Evolutionary conservation across 1,140 invertebrate species (phyloP).

Genomic region (Drosophila ercepeae): DNA sequence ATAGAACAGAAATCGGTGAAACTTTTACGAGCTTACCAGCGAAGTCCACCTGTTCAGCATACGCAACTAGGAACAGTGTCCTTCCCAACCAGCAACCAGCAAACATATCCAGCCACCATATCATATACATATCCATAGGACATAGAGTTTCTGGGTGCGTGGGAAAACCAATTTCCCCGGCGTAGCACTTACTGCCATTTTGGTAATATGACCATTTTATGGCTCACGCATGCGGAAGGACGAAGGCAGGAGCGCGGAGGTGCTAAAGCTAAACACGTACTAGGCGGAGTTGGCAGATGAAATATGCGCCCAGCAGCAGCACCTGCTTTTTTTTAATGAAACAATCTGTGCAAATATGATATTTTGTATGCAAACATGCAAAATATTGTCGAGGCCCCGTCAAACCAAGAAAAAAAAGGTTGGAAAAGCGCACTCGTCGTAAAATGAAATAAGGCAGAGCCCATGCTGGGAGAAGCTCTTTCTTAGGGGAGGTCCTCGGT

Average conservation of each 20-base stretch:
- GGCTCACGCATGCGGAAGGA: constrained; percentile 68
- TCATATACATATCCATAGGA: constrained; percentile 25
- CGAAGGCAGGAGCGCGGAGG: constrained; percentile 49
- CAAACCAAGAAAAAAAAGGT: constrained; percentile 1
- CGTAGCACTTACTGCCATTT: constrained; percentile 65
- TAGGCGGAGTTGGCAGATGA: constrained; percentile 42
- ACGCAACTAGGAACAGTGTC: constrained; percentile 54
- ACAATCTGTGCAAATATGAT: constrained; percentile 81
- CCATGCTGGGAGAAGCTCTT: constrained; percentile 20
- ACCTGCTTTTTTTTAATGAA: constrained; percentile 76
- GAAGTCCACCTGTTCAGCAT: constrained; percentile 71
- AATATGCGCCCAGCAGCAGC: constrained; percentile 52
- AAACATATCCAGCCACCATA: constrained; percentile 1
- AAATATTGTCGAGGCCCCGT: constrained; percentile 56
- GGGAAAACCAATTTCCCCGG: constrained; percentile 76
- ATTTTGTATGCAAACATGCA: constrained; percentile 82
- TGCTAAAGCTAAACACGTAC: constrained; percentile 80
- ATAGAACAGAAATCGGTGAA: constrained; percentile 41
- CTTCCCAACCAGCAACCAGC: not conserved
- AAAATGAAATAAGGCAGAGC: constrained; percentile 65
- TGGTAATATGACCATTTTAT: constrained; percentile 79
- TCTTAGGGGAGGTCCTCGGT: not conserved
- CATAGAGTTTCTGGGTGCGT: constrained; percentile 63
- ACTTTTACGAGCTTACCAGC: constrained; percentile 65
- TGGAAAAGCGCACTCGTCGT: constrained; percentile 56